Percentiles rank a stretch among this genome's conserved stretches.
Conservation (phyloP, 2,888 invertebrate genomes). For the Tinea semifulvella region DNA sequence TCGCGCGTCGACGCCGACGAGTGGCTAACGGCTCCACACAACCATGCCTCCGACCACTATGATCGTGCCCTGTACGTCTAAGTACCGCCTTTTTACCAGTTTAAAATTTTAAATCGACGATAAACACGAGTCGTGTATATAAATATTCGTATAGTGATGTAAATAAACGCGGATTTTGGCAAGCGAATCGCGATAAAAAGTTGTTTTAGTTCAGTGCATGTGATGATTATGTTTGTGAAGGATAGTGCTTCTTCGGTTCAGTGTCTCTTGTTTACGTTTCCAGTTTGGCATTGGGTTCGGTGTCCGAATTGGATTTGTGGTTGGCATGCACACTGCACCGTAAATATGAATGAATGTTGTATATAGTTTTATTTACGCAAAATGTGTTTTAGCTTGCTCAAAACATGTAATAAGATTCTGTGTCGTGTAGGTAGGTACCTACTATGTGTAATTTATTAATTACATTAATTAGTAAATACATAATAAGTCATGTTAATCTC, state of each 20-base stretch:
- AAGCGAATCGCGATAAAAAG: conserved; percentile 30
- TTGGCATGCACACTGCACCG: conserved; percentile 24
- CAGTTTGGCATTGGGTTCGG: conserved; percentile 51
- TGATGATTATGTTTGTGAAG: conserved; percentile 18
- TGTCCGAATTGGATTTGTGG: conserved; percentile 47
- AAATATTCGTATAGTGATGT: conserved; percentile 24
- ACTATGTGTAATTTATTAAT: background rate
- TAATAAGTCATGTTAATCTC: background rate
- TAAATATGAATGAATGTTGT: conserved; percentile 32
- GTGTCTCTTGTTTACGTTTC: conserved; percentile 49
- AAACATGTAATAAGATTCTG: conserved; percentile 3
- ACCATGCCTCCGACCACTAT: conserved; percentile 62
- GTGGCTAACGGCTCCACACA: conserved; percentile 29
- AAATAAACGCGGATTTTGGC: conserved; percentile 25
- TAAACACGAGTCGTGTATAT: background rate
- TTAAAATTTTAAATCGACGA: too few relatives aligned
- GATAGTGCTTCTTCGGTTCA: conserved; percentile 18
- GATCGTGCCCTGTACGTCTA: conserved; percentile 60
- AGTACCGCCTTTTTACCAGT: too few relatives aligned
- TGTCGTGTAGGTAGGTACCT: conserved; percentile 5
- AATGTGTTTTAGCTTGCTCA: conserved; percentile 1
- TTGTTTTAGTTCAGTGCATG: conserved; percentile 17
- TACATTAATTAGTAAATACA: background rate
- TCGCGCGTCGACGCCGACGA: conserved; percentile 52
- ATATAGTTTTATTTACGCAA: background rate